Evolutionary conservation across 2,797 vertebrate species (phyloP).

Genomic region (Labroides dimidiatus): DNA sequence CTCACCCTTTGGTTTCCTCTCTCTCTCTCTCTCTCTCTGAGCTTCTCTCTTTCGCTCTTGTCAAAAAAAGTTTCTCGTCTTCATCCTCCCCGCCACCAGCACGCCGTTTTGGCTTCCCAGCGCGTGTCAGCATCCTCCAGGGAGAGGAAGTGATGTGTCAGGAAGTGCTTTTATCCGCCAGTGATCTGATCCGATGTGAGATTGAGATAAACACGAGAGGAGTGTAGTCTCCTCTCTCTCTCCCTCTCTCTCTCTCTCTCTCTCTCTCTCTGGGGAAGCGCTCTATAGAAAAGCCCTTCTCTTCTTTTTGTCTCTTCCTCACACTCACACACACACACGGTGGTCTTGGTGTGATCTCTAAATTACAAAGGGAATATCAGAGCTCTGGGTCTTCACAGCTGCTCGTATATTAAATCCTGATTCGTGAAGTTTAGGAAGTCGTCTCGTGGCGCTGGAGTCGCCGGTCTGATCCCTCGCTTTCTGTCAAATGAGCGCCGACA

Average conservation of each 20-base stretch:
- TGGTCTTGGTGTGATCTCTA: constrained; percentile 49
- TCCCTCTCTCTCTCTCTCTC: no score
- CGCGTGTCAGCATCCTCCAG: constrained; percentile 74
- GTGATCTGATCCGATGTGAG: constrained; percentile 82
- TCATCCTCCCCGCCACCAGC: constrained; percentile 28
- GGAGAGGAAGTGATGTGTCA: constrained; percentile 80
- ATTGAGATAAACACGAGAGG: constrained; percentile 71
- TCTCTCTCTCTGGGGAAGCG: constrained; percentile 44
- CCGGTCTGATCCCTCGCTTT: constrained; percentile 33
- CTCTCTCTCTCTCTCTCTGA: neutral
- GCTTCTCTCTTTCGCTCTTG: neutral
- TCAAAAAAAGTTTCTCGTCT: constrained; percentile 55
- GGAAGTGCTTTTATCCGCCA: constrained; percentile 78
- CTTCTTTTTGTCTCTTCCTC: constrained; percentile 12
- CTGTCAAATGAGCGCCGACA: constrained; percentile 36
- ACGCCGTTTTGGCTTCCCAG: constrained; percentile 66
- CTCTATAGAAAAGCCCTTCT: constrained; percentile 30
- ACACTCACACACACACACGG: constrained; percentile 18
- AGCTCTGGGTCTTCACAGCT: constrained; percentile 27
- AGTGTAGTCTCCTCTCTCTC: constrained; percentile 46
- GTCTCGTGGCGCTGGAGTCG: constrained; percentile 27
- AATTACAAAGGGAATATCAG: constrained; percentile 54
- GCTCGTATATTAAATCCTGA: constrained; percentile 27
- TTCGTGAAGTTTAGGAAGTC: constrained; percentile 32
- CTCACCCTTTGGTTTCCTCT: neutral